Evolutionary conservation across 37 sponge, comb jelly and placozoan genomes (phyloP), one percentile per base, ranked within the genome.

Genomic region (Tethya wilhelma): DNA sequence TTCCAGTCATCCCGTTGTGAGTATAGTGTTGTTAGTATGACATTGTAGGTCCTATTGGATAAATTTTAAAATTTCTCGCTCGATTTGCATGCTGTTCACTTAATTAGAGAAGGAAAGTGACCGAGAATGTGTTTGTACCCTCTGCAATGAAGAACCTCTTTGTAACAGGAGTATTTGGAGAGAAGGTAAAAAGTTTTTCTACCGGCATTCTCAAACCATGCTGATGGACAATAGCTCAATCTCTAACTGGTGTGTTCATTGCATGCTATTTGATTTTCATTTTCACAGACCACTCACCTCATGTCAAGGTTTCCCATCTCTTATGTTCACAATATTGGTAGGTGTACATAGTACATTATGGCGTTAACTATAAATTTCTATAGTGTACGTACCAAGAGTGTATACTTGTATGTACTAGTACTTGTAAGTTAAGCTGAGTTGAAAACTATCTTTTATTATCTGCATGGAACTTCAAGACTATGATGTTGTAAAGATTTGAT

Each of bases 121-220:
- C 42, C 19, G 79, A 78, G 69, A 39, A 30, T 30, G 56, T 59
- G 55, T 89, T 89, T 64, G 39, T 76, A 0, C 89, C 89, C 22
- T 69, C 84, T n/a, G 29, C 38, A n/a, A 45, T 82, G 66, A 82
- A 89, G 73, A 82, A 89, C 42, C 77, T 89, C 0, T 23, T 81
- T 12, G 89, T 89, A 11, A 76, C 58, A 34, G 89, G 89, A 28
- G 57, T 83, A 2, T 89, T 77, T 45, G 89, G 89, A 60, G 79
- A 83, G 9, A 83, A 70, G 84, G 89, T 89, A 36, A 30, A 38
- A 29, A 4, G 2, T 38, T 8, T 7, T 7, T 67, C 14, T 30
- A 7, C 34, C 19, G 14, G 9, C 53, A 49, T 49, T 49, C 53
- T 19, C 53, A 14, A 9, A n/a, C 23, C 23, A 14, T 62, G 28